Evolutionary conservation across 2,888 invertebrate genomes (phyloP).

Genomic region (Neria commutata): DNA sequence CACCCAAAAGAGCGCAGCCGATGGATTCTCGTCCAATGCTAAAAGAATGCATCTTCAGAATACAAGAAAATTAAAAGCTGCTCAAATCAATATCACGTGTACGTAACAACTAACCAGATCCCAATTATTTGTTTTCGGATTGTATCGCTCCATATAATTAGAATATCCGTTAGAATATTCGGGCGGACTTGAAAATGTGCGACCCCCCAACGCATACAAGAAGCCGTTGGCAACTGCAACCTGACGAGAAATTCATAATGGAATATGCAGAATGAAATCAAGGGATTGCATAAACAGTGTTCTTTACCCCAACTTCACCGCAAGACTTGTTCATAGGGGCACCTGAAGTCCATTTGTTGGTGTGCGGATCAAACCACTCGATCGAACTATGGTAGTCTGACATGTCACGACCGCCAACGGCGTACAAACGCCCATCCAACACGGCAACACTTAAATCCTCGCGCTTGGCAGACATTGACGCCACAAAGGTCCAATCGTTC

Average conservation of each 20-base stretch:
- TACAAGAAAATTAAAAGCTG: slow-evolving; percentile 64
- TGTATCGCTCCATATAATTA: slow-evolving; percentile 88
- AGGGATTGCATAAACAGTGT: background rate
- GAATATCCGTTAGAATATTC: no score
- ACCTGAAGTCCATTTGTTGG: slow-evolving; percentile 79
- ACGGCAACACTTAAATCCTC: slow-evolving; percentile 88
- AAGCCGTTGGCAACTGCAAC: slow-evolving; percentile 84
- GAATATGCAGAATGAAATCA: background rate
- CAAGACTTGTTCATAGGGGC: slow-evolving; percentile 86
- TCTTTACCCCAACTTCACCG: slow-evolving; percentile 84
- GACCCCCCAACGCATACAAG: slow-evolving; percentile 91
- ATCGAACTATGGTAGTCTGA: slow-evolving; percentile 87
- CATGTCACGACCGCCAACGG: slow-evolving; percentile 92
- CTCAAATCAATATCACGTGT: background rate
- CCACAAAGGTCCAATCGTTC: slow-evolving; percentile 87
- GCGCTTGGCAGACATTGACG: slow-evolving; percentile 87
- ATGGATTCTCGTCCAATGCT: slow-evolving; percentile 86
- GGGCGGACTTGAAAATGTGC: slow-evolving; percentile 84
- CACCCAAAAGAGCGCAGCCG: slow-evolving; percentile 82
- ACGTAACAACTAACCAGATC: slow-evolving; percentile 64
- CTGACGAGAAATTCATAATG: slow-evolving; percentile 46
- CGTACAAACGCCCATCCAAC: slow-evolving; percentile 82
- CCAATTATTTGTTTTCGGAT: slow-evolving; percentile 83
- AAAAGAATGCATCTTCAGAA: slow-evolving; percentile 71
- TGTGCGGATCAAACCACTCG: slow-evolving; percentile 81